Base-by-base conservation (phyloP, 2,888 invertebrate genomes). In the Hydraecia micacea region DNA sequence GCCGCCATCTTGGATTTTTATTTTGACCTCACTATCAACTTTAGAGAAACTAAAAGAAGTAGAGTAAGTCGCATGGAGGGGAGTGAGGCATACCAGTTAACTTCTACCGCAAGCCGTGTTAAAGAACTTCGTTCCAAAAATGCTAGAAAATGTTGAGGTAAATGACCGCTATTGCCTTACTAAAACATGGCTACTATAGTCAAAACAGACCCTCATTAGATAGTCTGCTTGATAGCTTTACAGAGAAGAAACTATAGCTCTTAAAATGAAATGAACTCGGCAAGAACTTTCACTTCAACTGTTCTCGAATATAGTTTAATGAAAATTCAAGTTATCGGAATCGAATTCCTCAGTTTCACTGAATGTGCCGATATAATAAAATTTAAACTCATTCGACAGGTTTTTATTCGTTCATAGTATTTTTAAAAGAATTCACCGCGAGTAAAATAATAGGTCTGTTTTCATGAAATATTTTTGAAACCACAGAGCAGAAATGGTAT, bases 231-330 rank as follows among this genome's bases (percentile, higher is more conserved):
- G n/a, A 80, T 55, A 81, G 9, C 7, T 25, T 7, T 32, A 7
- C 7, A 28, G n/a, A 39, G 28, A 58, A 32, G 5, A 58, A 81
- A 65, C 0, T 66, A 49, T 36, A n/a, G n/a, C 9, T 60, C 46
- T 42, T 13, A 65, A 52, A 77, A 70, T 66, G 0, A 66, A 60
- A 66, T 71, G 5, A 63, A 49, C 58, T 71, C 15, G 0, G 36
- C 21, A 58, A 71, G 62, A 71, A 25, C 13, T 55, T 13, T 63
- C 11, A 21, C 2, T 71, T 46, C 32, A 28, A 52, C 39, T 36
- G 36, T 77, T 70, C n/a, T 66, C 42, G 3, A 28, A 65, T 42
- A 42, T 21, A 77, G 52, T 83, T 60, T 60, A 67, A 62, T 70
- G 52, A 52, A 77, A 52, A 70, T 66, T 70, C 15, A 55, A 75